Conservation (phyloP, 2,797 vertebrate genomes). For the Danio kyathit region DNA sequence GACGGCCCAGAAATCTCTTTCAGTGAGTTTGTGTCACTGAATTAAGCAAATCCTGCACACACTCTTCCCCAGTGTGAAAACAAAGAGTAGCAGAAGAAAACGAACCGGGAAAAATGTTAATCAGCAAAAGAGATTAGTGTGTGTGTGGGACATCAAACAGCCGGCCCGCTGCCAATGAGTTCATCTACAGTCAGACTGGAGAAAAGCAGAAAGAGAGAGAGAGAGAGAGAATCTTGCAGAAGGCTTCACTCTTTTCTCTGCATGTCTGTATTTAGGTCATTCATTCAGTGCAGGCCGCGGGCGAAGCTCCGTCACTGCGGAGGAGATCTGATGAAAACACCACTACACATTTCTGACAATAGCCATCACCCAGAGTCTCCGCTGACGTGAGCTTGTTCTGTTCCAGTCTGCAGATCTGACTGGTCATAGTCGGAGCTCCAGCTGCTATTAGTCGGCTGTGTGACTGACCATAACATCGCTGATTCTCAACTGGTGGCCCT, state of each 20-base stretch:
- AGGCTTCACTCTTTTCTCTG: constrained; percentile 1
- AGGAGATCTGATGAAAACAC: constrained; percentile 53
- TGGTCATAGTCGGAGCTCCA: background rate
- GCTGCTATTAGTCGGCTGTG: background rate
- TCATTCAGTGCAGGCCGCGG: constrained; percentile 70
- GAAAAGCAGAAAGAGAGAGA: constrained; percentile 24
- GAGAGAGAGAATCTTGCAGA: background rate
- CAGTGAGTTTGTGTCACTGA: background rate
- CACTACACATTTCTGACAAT: constrained; percentile 1
- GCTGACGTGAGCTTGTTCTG: background rate
- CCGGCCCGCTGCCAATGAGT: constrained; percentile 2
- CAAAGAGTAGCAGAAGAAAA: background rate
- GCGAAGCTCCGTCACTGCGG: constrained; percentile 66
- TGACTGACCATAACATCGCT: background rate
- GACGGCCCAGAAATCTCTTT: background rate
- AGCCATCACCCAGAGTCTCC: background rate
- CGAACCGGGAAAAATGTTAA: background rate
- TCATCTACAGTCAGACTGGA: constrained; percentile 31
- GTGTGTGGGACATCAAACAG: background rate
- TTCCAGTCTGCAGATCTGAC: too few relatives aligned
- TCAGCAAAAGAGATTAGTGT: constrained; percentile 22
- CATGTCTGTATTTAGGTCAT: constrained; percentile 78
- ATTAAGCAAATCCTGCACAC: background rate
- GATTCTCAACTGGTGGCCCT: too few relatives aligned
- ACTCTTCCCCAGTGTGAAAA: background rate